Evolutionary conservation across 2,888 invertebrate genomes (phyloP).

Genomic region (Gonocerus acuteangulatus): DNA sequence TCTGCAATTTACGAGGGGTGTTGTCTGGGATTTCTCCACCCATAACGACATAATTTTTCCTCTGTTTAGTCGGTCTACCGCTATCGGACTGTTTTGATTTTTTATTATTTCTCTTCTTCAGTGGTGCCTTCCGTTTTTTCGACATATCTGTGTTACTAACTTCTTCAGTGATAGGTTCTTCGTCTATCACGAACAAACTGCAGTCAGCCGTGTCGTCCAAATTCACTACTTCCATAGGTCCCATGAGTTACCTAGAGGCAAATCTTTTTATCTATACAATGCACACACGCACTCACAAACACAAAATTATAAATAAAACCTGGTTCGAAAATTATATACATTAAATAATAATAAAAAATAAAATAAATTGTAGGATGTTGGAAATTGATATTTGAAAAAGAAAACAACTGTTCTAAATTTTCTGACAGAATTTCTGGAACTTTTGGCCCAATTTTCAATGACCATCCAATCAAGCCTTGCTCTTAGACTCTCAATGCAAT

Average conservation of each 20-base stretch:
- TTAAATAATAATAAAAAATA: too few species aligned
- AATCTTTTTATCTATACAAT: not conserved
- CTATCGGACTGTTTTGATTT: not conserved
- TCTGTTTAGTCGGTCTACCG: too few species aligned
- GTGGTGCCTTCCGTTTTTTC: not conserved
- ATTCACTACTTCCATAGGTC: constrained; percentile 9
- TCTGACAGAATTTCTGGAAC: too few species aligned
- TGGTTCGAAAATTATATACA: too few species aligned
- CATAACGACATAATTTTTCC: not conserved
- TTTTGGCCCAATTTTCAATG: too few species aligned
- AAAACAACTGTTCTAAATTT: too few species aligned
- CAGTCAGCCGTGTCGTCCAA: constrained; percentile 8
- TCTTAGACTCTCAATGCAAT: too few species aligned
- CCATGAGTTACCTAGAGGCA: constrained; percentile 14
- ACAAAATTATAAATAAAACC: too few species aligned
- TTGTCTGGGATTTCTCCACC: not conserved
- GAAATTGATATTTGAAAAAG: too few species aligned
- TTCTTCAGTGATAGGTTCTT: not conserved
- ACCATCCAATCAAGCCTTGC: too few species aligned
- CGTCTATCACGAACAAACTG: constrained; percentile 8
- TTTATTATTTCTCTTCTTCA: constrained; percentile 1
- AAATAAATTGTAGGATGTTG: too few species aligned
- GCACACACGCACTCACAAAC: too few species aligned
- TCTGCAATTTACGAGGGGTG: not conserved
- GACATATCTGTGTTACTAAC: not conserved